These are phyloP conservation scores for Tinea semifulvella DNA, from an alignment of 2,888 invertebrate genomes.

Conservation along the genomic window DNA sequence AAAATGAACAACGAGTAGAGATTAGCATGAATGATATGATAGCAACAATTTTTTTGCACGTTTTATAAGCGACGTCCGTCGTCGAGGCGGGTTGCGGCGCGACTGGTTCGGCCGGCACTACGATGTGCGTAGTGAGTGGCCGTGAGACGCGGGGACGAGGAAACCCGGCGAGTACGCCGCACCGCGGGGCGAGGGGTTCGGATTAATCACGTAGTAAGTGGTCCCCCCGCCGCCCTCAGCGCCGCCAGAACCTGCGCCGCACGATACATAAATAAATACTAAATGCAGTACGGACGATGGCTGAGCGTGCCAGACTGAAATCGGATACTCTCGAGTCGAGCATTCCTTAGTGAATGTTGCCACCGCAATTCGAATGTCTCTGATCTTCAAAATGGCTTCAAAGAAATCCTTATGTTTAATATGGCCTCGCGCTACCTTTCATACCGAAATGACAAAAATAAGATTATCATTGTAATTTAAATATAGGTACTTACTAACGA, in stretches of 20 bases:
- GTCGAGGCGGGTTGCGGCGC: constrained; percentile 60
- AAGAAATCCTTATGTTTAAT: background rate
- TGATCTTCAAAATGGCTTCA: background rate
- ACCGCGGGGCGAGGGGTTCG: constrained; percentile 36
- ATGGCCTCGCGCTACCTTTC: background rate
- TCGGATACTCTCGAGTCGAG: constrained; percentile 59
- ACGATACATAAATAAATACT: constrained; percentile 63
- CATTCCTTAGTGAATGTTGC: constrained; percentile 57
- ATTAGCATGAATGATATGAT: constrained; percentile 60
- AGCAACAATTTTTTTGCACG: background rate
- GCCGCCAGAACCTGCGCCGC: constrained; percentile 51
- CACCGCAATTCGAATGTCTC: constrained; percentile 27
- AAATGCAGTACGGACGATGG: constrained; percentile 52
- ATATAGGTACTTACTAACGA: too few species aligned
- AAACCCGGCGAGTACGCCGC: constrained; percentile 64
- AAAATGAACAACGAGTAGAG: constrained; percentile 50
- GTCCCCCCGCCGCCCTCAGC: constrained; percentile 42
- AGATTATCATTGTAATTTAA: too few species aligned
- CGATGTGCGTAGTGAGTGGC: constrained; percentile 62
- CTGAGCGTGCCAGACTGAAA: constrained; percentile 57
- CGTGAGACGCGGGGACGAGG: constrained; percentile 67
- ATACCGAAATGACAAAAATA: too few species aligned
- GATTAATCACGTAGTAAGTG: constrained; percentile 67
- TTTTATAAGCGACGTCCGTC: constrained; percentile 31
- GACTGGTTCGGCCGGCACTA: constrained; percentile 27